phyloP scores from a whole-genome alignment of 2,888 invertebrate species.

The Caenorhabditis angaria region DNA sequence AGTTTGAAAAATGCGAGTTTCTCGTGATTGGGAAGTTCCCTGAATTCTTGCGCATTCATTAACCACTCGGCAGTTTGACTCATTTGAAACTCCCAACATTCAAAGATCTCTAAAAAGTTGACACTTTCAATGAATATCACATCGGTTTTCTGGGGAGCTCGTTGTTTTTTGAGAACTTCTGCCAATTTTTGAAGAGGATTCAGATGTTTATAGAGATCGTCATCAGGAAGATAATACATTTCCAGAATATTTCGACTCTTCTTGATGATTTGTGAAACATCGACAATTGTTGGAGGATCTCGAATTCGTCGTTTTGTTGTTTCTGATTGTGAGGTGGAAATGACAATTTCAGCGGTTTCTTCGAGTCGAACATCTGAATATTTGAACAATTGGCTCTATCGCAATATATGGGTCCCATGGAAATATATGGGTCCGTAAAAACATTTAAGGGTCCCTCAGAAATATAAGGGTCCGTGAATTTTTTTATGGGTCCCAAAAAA shows the following conservation, averaged over 20 bases:
- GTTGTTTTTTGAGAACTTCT: constrained; percentile 5
- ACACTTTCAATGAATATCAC: constrained; percentile 12
- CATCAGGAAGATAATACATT: constrained; percentile 8
- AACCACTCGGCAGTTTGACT: constrained; percentile 16
- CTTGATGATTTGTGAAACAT: constrained; percentile 16
- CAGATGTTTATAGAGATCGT: background rate
- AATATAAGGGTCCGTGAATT: no score
- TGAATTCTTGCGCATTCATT: constrained; percentile 25
- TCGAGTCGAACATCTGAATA: constrained; percentile 1
- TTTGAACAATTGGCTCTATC: background rate
- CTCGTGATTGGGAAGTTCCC: constrained; percentile 19
- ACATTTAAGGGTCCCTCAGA: no score
- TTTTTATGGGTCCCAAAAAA: no score
- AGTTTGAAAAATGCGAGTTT: constrained; percentile 29
- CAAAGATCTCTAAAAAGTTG: constrained; percentile 17
- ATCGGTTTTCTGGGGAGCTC: constrained; percentile 2
- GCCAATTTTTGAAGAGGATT: constrained; percentile 19
- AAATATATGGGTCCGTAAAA: no score
- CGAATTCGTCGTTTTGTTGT: background rate
- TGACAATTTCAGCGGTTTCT: background rate
- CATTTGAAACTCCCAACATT: constrained; percentile 23
- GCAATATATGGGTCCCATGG: background rate
- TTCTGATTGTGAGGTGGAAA: background rate
- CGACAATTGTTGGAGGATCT: constrained; percentile 7
- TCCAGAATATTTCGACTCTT: constrained; percentile 19